Conservation (phyloP, 2,797 vertebrate genomes). For the Falco peregrinus region DNA sequence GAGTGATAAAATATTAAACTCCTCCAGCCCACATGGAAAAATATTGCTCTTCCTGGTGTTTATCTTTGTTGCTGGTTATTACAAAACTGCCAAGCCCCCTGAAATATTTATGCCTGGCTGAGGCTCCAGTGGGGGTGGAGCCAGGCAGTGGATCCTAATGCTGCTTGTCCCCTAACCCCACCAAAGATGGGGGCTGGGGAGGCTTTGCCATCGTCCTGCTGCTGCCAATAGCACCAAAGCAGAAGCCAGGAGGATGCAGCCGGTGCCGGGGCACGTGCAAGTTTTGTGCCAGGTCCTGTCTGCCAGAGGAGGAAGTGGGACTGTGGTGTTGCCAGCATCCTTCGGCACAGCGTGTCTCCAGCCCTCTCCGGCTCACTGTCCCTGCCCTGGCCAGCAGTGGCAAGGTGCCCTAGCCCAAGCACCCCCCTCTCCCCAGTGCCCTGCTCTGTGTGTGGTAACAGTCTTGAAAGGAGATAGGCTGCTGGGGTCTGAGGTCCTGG, state of each 20-base stretch:
- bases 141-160: neutral
- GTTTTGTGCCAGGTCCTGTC: neutral
- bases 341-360: rapidly evolving
- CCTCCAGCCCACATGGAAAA: constrained; percentile 64
- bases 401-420: neutral
- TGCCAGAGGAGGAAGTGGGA: neutral
- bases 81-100: constrained; percentile 61
- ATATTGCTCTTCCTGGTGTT: constrained; percentile 63
- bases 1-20: constrained; percentile 75
- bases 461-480: neutral
- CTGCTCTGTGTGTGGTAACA: rapidly evolving
- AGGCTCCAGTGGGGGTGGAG: neutral
- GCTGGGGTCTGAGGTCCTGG: neutral
- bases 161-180: neutral
- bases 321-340: neutral
- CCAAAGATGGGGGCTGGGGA: neutral
- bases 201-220: neutral
- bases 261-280: rapidly evolving
- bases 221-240: neutral
- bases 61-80: constrained; percentile 68
- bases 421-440: neutral
- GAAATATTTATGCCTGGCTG: constrained; percentile 65
- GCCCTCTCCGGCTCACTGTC: neutral
- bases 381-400: rapidly evolving
- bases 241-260: neutral